Evolutionary conservation across 2,888 invertebrate species (phyloP), one percentile per base, ranked within the genome.

Genomic region (Trichogramma dendrolimi): DNA sequence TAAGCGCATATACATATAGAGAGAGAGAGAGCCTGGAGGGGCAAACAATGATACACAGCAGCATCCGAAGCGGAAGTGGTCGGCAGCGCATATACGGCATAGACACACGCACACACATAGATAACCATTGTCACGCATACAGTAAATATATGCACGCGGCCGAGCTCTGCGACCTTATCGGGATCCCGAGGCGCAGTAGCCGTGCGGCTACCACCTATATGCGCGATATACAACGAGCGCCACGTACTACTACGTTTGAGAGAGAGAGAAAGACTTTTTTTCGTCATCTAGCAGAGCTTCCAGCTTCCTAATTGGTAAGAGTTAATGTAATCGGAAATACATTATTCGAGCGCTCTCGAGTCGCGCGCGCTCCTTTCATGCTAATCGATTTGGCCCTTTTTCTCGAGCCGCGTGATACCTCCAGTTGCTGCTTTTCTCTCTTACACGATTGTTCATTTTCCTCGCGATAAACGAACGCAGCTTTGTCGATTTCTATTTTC

Each of bases 1-100:
- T 77, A 78, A 78, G 75, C 73, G 75, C 77, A 75, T 69, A 74
- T 77, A 78, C 78, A 78, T 77, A 77, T 77, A 78, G 75, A 77
- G 77, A 74, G 75, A 72, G 27, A 27, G 27, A 27, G 27, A 27
- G 27, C 27, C 27, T 27, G 27, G 2, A 27, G 27, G 27, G 27
- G 27, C 27, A 27, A 27, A 27, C 27, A 27, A 27, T 27, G 27
- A 27, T 27, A 27, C 27, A 27, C 27, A 27, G 27, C 27, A 27
- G 27, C 27, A 27, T 27, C 27, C 27, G 27, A 75, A 75, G 73
- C 75, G 75, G 73, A 77, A 77, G 74, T 75, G 70, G 72, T 72
- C 50, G n/a, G 50, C 46, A 46, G 46, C n/a, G 8, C 8, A 3
- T 10, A n/a, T 46, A 46, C 71, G 70, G 27, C 27, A 27, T 27